These are phyloP conservation scores for Yasuhikotakia modesta DNA, from an alignment of 2,797 vertebrate species.

Conservation along the genomic window DNA sequence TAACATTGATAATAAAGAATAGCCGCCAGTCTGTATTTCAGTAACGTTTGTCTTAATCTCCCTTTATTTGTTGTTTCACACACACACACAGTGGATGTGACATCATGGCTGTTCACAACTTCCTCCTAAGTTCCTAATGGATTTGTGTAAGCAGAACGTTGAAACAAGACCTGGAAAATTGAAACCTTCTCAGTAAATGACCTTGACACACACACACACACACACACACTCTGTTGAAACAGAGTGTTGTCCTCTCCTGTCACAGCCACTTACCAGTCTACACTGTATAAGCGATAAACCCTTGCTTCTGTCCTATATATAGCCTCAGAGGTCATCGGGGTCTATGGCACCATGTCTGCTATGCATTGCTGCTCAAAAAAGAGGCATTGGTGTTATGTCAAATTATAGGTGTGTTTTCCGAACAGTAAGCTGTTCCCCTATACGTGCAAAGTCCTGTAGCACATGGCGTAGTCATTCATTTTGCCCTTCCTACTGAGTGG, in stretches of 20 bases:
- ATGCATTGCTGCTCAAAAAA: conserved; percentile 20
- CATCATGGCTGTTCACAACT: background rate
- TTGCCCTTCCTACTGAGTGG: background rate
- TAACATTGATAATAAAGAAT: background rate
- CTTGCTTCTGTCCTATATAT: conserved; percentile 52
- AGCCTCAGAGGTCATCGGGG: conserved; percentile 26
- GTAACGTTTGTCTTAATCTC: background rate
- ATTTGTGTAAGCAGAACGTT: background rate
- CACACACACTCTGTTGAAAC: conserved; percentile 32
- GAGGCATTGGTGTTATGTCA: background rate
- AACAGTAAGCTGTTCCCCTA: background rate
- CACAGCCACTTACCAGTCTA: conserved; percentile 47
- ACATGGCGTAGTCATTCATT: background rate
- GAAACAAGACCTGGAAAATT: conserved; percentile 28
- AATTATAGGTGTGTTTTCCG: conserved; percentile 28
- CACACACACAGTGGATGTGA: background rate
- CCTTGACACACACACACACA: background rate
- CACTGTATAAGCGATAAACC: conserved; percentile 51
- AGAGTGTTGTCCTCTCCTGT: conserved; percentile 38
- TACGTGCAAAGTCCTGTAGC: background rate
- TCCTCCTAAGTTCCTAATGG: conserved; percentile 8
- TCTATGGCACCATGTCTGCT: conserved; percentile 26
- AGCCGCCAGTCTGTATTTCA: background rate
- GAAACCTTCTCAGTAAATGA: conserved; percentile 15
- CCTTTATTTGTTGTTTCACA: background rate